Base-by-base conservation (phyloP, 2,113 vertebrate species). In the Physeter macrocephalus region DNA sequence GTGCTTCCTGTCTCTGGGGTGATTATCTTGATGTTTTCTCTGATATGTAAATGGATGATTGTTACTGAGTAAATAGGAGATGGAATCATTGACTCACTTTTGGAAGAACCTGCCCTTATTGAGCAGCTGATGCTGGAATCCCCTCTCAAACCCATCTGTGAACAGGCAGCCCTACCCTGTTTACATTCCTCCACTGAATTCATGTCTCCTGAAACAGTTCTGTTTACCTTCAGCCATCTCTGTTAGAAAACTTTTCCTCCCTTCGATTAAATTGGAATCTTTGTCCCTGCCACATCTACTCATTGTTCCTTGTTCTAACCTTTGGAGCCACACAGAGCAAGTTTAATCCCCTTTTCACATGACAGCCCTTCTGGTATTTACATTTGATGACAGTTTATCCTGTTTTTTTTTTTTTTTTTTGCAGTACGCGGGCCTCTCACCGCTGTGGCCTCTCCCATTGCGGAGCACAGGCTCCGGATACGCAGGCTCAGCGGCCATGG, bases 321-420 rank as follows among this genome's bases (percentile, higher is more conserved):
- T 81, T 75, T 46, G 86, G 82, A 86, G 94, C 41, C 72, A 29
- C 52, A 17, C 61, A 77, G 75, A 43, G 57, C 31, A 12, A 62
- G 54, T 62, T 87, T 84, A 81, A 83, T 89, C 72, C 91, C 86
- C 82, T 89, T 77, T 94, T 71, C 90, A 92, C 83, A 12, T 36
- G 92, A 61, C 9, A 52, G 61, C 78, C 52, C 49, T 64, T 74
- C 92, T 95, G 78, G 66, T 41, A 71, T 96, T 92, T 49, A 13
- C 57, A 7, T 81, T 43, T 66, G 85, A 54, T 18, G 89, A 39
- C 39, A 39, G 46, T 67, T 57, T 18, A 13, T 77, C 4, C 12
- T 61, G 23, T 31, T 81, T 67, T 36, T 54, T n/a, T n/a, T n/a
- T n/a, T n/a, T n/a, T n/a, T n/a, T n/a, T n/a, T n/a, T n/a, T n/a